A percentile compares a stretch with the other conserved stretches of the same genome.
These are phyloP conservation scores for Hystrix cristata DNA, from an alignment of 2,113 vertebrate genomes.

Conservation along the genomic window DNA sequence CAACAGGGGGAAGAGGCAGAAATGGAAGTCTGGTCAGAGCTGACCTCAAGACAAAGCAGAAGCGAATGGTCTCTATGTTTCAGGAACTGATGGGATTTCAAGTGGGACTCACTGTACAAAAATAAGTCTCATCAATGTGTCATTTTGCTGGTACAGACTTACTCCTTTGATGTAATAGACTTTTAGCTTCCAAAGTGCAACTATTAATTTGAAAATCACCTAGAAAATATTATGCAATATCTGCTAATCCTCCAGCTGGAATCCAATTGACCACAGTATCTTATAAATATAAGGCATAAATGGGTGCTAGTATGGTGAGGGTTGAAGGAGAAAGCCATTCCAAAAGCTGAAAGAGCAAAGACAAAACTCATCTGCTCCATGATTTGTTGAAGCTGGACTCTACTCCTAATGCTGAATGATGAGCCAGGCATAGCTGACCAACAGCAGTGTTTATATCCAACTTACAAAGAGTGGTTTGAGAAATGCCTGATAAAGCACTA, in stretches of 20 bases:
- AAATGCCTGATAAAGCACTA: neutral
- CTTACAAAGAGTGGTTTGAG: slow-evolving; percentile 6
- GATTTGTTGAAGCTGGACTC: neutral
- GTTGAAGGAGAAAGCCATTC: neutral
- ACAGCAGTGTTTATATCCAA: neutral
- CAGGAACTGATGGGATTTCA: neutral
- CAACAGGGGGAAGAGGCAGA: neutral
- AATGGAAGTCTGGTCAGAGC: neutral
- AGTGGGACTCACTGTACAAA: neutral
- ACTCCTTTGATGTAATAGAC: neutral
- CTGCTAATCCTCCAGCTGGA: neutral
- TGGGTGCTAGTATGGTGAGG: neutral
- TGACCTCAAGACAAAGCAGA: slow-evolving; percentile 22
- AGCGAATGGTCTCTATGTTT: accelerated
- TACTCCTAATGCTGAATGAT: neutral
- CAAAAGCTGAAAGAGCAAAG: neutral
- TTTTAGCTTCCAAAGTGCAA: slow-evolving; percentile 5
- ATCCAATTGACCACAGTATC: neutral
- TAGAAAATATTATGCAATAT: slow-evolving; percentile 33
- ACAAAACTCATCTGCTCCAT: neutral
- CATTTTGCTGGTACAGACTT: neutral
- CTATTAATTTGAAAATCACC: neutral
- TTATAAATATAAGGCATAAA: neutral
- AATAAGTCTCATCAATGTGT: neutral
- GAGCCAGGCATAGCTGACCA: neutral